phyloP scores from a whole-genome alignment of 2,888 invertebrate genomes.

The Brachyptera putata region DNA sequence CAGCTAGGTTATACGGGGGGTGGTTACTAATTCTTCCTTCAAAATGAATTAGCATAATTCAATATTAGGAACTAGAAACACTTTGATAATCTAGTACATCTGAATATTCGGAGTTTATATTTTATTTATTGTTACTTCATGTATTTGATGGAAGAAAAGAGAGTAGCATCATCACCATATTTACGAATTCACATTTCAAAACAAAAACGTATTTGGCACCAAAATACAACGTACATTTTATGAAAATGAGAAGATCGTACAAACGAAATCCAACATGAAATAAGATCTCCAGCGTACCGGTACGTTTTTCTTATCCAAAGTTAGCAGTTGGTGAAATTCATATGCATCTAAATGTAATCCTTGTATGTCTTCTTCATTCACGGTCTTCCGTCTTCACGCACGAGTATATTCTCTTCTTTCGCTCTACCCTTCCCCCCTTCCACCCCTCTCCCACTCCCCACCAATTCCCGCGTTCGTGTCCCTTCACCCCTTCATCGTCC shows the following conservation, averaged over 20 bases:
- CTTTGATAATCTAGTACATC: too few relatives aligned
- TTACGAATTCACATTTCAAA: background rate
- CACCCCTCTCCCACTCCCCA: too few relatives aligned
- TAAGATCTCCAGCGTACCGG: too few relatives aligned
- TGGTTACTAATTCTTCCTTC: too few relatives aligned
- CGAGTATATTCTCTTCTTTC: background rate
- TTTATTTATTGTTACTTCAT: too few relatives aligned
- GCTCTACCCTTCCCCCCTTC: background rate
- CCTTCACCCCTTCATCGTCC: background rate
- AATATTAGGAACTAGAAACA: too few relatives aligned
- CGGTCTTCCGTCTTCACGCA: background rate
- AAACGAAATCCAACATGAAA: background rate
- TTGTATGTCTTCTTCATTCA: background rate
- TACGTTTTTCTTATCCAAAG: slow-evolving; percentile 3
- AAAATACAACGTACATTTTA: slow-evolving; percentile 10
- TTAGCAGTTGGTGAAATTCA: too few relatives aligned
- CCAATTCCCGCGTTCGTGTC: background rate
- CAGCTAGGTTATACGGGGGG: too few relatives aligned
- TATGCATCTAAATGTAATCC: background rate
- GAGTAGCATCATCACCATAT: too few relatives aligned
- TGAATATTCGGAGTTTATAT: too few relatives aligned
- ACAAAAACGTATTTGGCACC: background rate
- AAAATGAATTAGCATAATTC: too few relatives aligned
- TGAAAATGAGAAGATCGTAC: slow-evolving; percentile 11
- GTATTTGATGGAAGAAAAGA: too few relatives aligned